Base-by-base conservation (phyloP, 2,797 vertebrate species). In the Coilia nasus region DNA sequence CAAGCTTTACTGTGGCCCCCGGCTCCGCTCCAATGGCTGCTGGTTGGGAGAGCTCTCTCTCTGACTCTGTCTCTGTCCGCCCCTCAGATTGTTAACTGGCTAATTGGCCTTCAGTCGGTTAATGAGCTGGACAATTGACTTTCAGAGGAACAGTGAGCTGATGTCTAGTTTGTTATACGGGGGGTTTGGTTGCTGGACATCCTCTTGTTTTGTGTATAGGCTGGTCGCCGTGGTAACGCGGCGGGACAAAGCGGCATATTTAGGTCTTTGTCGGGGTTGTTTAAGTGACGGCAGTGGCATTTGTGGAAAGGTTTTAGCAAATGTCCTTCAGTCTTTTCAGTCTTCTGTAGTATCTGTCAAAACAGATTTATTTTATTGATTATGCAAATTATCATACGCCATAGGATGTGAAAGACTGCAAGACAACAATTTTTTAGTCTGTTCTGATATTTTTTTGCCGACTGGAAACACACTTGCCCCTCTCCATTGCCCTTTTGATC, bases 81-180 rank as follows among this genome's bases (percentile, higher is more conserved):
- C 62, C 78, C 86, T 88, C 50, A 23, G 57, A 86, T 87, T n/a
- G 25, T 88, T 84, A 88, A 86, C 86, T 81, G 84, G 85, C 85
- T 88, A 82, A 90, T 91, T 91, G 88, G 83, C 89, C 86, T 88
- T 87, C 88, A 89, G 88, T 71, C 84, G 83, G 47, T 89, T 90
- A 89, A 91, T 89, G 90, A 88, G 88, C 81, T 90, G 89, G 84
- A 89, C 84, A 86, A 84, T 88, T 82, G 83, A 85, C 47, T n/a
- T 46, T 83, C 56, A 86, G 83, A 47, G 50, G 57, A 84, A 84
- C 62, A 44, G 78, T 81, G 83, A 86, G 81, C 80, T 82, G 31
- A 81, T 78, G 84, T 82, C 81, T 82, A 81, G 83, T 85, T 86
- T 82, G 46, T 71, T 81, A 62, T 86, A 47, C 10, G 23, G 25